Evolutionary conservation across 2,888 invertebrate genomes (phyloP).

Genomic region (Cataglyphis cursor): DNA sequence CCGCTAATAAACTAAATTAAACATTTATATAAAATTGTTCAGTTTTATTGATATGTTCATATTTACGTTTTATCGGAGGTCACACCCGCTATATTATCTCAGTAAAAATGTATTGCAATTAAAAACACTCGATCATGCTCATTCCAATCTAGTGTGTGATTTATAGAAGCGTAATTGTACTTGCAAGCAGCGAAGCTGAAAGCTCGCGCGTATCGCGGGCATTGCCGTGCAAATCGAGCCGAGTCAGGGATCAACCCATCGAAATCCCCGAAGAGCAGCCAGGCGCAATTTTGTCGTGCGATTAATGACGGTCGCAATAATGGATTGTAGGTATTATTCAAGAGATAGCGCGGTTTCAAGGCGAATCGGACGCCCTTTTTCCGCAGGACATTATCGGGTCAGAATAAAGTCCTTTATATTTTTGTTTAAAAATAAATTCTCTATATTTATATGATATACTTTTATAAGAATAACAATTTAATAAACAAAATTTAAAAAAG

Average conservation of each 20-base stretch:
- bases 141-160: slow-evolving; percentile 42
- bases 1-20: background rate
- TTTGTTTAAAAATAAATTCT: background rate
- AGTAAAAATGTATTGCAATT: slow-evolving; percentile 42
- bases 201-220: slow-evolving; percentile 56
- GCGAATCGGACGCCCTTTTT: slow-evolving; percentile 28
- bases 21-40: background rate
- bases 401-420: background rate
- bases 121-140: slow-evolving; percentile 46
- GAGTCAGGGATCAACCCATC: slow-evolving; percentile 54
- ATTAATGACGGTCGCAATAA: slow-evolving; percentile 69
- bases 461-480: background rate
- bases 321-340: slow-evolving; percentile 62
- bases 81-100: slow-evolving; percentile 1
- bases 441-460: background rate
- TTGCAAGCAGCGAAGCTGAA: slow-evolving; percentile 53
- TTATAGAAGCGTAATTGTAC: slow-evolving; percentile 52
- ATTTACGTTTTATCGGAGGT: background rate
- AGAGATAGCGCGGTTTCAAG: slow-evolving; percentile 46
- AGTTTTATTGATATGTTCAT: background rate
- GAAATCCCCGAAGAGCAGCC: slow-evolving; percentile 55
- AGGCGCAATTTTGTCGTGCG: slow-evolving; percentile 62
- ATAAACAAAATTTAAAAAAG: background rate
- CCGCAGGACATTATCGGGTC: slow-evolving; percentile 44
- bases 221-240: slow-evolving; percentile 56